These are phyloP conservation scores for Notoglanidium macrostoma DNA, from an alignment of 2,797 vertebrate genomes.

Conservation along the genomic window DNA sequence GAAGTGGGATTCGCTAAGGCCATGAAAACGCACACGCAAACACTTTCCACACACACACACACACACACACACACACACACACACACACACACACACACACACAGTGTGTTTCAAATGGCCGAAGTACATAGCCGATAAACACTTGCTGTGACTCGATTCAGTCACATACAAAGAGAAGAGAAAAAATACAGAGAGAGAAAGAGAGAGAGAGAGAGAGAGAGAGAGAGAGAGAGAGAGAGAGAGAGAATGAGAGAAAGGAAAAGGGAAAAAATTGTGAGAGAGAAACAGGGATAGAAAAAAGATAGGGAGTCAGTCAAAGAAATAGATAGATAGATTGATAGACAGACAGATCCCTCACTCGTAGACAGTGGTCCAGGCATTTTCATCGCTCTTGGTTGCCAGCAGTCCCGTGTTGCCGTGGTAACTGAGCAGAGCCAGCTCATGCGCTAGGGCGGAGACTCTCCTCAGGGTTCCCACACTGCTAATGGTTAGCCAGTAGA, in stretches of 20 bases:
- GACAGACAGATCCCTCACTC: slow-evolving; percentile 76
- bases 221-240: not conserved
- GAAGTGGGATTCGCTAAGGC: slow-evolving; percentile 26
- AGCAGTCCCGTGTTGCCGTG: slow-evolving; percentile 85
- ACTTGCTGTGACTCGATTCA: slow-evolving; percentile 19
- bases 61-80: slow-evolving; percentile 25
- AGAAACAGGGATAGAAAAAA: not conserved
- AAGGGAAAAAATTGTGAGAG: too few species aligned
- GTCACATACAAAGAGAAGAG: not conserved
- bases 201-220: not conserved
- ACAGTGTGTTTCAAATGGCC: not conserved
- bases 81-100: slow-evolving; percentile 23
- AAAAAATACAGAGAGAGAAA: not conserved
- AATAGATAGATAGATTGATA: slow-evolving; percentile 4
- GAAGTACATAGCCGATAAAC: not conserved
- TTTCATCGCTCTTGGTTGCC: slow-evolving; percentile 87
- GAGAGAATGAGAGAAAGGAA: too few species aligned
- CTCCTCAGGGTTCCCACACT: slow-evolving; percentile 84
- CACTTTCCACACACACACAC: slow-evolving; percentile 47
- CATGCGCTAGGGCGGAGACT: slow-evolving; percentile 85
- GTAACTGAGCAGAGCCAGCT: slow-evolving; percentile 86
- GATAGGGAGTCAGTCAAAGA: not conserved
- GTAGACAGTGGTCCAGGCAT: slow-evolving; percentile 88
- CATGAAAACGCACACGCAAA: slow-evolving; percentile 46
- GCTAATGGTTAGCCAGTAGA: slow-evolving; percentile 88